Evolutionary conservation across 2,113 vertebrate species (phyloP).

Genomic region (Misgurnus anguillicaudatus): DNA sequence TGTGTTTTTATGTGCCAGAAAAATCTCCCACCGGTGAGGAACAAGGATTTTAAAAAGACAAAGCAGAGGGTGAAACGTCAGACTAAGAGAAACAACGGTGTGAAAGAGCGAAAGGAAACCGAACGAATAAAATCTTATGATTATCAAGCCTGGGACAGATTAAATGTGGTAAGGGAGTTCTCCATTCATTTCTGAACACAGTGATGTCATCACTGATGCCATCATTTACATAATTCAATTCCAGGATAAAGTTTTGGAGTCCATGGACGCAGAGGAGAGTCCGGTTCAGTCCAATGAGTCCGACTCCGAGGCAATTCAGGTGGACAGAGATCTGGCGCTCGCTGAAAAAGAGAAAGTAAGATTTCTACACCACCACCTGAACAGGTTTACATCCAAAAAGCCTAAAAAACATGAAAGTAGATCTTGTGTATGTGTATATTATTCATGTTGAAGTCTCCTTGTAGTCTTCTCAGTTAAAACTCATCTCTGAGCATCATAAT

Average conservation of each 20-base stretch:
- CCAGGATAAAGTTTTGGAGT: slow-evolving; percentile 88
- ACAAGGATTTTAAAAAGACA: slow-evolving; percentile 87
- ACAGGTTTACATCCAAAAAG: too few species aligned
- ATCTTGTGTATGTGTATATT: too few species aligned
- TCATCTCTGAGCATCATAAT: too few species aligned
- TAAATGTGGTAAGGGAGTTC: slow-evolving; percentile 85
- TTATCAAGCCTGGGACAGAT: slow-evolving; percentile 93
- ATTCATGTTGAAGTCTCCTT: too few species aligned
- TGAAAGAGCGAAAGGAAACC: slow-evolving; percentile 73
- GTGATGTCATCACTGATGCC: background rate
- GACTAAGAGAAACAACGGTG: slow-evolving; percentile 66
- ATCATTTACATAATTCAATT: background rate
- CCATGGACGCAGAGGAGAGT: slow-evolving; percentile 87
- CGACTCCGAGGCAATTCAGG: slow-evolving; percentile 82
- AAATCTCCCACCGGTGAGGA: slow-evolving; percentile 88
- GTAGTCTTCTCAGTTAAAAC: too few species aligned
- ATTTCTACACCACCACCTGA: background rate
- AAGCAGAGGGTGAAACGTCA: slow-evolving; percentile 79
- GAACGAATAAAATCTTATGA: slow-evolving; percentile 86
- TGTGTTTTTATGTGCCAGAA: slow-evolving; percentile 53
- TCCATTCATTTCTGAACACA: too few species aligned
- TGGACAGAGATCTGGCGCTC: slow-evolving; percentile 82
- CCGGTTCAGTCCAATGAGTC: slow-evolving; percentile 86
- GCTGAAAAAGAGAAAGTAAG: slow-evolving; percentile 88
- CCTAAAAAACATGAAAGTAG: too few species aligned